Conservation (phyloP, 2,113 vertebrate genomes). For the Chinchilla lanigera region DNA sequence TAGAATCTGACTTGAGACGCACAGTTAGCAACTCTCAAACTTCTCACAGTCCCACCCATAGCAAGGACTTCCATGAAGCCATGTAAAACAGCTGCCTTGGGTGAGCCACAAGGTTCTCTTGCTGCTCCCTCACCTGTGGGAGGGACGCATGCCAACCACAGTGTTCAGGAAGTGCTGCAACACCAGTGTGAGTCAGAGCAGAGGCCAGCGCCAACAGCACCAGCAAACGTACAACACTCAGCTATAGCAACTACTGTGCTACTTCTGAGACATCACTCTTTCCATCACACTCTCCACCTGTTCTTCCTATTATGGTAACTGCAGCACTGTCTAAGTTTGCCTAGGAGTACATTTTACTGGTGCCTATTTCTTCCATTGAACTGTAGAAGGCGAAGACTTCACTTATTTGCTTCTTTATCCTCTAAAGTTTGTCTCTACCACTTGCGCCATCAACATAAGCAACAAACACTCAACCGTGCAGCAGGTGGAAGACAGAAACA, state of each 20-base stretch:
- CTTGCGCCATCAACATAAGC: neutral
- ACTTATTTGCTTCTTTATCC: slow-evolving; percentile 16
- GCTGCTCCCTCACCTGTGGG: neutral
- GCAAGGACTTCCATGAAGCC: neutral
- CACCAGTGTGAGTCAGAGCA: neutral
- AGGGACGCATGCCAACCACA: neutral
- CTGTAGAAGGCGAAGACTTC: neutral
- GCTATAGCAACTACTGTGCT: neutral
- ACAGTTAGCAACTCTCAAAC: neutral
- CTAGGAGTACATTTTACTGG: neutral
- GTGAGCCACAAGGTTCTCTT: neutral
- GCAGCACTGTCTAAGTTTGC: neutral
- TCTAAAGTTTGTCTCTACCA: neutral
- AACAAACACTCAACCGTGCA: neutral
- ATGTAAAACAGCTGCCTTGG: neutral
- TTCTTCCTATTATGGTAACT: neutral
- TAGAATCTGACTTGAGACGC: neutral
- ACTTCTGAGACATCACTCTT: neutral
- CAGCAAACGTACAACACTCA: neutral
- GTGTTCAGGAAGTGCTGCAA: neutral
- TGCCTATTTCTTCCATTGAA: slow-evolving; percentile 37
- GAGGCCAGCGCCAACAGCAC: neutral
- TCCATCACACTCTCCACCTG: neutral
- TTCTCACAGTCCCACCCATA: neutral
- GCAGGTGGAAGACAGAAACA: neutral